These are phyloP conservation scores for Knipowitschia caucasica DNA, from an alignment of 2,797 vertebrate genomes.

Conservation along the genomic window DNA sequence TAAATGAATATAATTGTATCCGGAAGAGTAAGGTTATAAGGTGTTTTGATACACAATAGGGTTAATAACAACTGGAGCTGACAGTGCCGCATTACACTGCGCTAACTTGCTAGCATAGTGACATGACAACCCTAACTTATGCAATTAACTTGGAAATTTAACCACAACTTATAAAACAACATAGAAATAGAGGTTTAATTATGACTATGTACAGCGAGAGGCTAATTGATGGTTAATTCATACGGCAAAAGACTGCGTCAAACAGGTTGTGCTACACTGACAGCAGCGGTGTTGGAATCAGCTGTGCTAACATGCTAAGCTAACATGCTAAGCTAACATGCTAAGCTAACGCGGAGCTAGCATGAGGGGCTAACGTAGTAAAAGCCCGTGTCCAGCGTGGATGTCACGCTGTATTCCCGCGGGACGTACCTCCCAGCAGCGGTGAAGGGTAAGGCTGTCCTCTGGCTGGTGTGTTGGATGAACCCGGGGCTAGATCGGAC, in stretches of 20 bases:
- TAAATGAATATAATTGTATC: neutral
- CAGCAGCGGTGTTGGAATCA: slow-evolving; percentile 51
- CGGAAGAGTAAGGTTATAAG: neutral
- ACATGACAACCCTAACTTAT: slow-evolving; percentile 18
- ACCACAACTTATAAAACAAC: neutral
- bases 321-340: slow-evolving; percentile 2
- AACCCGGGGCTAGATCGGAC: slow-evolving; percentile 35
- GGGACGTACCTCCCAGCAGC: slow-evolving; percentile 53
- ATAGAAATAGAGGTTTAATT: neutral
- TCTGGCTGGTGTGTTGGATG: slow-evolving; percentile 20
- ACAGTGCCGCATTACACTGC: slow-evolving; percentile 48
- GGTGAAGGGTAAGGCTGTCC: slow-evolving; percentile 40
- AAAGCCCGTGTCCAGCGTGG: slow-evolving; percentile 28
- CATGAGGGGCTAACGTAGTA: slow-evolving; percentile 32
- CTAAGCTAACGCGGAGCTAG: slow-evolving; percentile 31
- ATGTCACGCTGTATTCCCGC: slow-evolving; percentile 8
- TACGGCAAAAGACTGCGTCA: neutral
- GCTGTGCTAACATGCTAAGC: slow-evolving; percentile 41
- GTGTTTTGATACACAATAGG: accelerated
- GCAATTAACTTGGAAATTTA: neutral
- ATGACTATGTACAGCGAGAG: accelerated
- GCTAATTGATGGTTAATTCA: neutral
- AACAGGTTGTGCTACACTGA: slow-evolving; percentile 26
- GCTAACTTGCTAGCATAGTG: slow-evolving; percentile 26
- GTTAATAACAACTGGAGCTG: slow-evolving; percentile 17